Evolutionary conservation across 2,113 vertebrate genomes (phyloP).

Genomic region (Psittacara wagleri): DNA sequence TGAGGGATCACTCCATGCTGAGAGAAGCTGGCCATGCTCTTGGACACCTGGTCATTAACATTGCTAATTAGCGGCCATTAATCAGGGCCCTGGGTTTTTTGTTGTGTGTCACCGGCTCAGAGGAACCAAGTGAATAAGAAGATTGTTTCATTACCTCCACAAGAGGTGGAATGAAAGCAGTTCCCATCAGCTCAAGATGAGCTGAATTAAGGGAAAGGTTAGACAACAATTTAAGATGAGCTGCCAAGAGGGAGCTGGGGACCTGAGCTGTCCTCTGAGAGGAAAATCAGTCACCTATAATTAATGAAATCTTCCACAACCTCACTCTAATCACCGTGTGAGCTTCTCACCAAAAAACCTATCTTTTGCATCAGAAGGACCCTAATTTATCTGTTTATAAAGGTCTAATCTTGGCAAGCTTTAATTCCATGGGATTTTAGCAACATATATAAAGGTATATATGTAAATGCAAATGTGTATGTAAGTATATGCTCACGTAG

Average conservation of each 20-base stretch:
- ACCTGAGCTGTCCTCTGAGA: conserved; percentile 74
- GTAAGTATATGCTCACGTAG: not conserved
- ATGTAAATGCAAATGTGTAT: not conserved
- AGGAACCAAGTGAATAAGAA: conserved; percentile 86
- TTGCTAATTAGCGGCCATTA: conserved; percentile 99
- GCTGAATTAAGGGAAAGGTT: conserved; percentile 86
- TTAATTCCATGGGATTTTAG: not conserved
- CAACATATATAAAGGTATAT: not conserved
- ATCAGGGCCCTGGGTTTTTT: conserved; percentile 89
- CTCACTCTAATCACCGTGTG: conserved; percentile 79
- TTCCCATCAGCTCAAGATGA: conserved; percentile 90
- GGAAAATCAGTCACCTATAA: conserved; percentile 84
- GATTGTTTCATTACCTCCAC: conserved; percentile 89
- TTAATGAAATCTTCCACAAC: conserved; percentile 83
- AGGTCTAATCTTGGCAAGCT: not conserved
- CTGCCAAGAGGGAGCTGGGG: conserved; percentile 59
- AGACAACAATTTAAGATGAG: conserved; percentile 80
- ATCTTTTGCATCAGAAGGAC: conserved; percentile 20
- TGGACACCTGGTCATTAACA: conserved; percentile 99
- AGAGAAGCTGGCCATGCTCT: conserved; percentile 93
- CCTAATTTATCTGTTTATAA: conserved; percentile 53
- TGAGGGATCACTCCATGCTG: conserved; percentile 89
- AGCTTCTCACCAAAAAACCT: conserved; percentile 55
- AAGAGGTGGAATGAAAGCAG: conserved; percentile 86
- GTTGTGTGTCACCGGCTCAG: conserved; percentile 81